These are phyloP conservation scores for Tolypeutes matacus DNA, from an alignment of 2,797 vertebrate genomes.

Conservation along the genomic window DNA sequence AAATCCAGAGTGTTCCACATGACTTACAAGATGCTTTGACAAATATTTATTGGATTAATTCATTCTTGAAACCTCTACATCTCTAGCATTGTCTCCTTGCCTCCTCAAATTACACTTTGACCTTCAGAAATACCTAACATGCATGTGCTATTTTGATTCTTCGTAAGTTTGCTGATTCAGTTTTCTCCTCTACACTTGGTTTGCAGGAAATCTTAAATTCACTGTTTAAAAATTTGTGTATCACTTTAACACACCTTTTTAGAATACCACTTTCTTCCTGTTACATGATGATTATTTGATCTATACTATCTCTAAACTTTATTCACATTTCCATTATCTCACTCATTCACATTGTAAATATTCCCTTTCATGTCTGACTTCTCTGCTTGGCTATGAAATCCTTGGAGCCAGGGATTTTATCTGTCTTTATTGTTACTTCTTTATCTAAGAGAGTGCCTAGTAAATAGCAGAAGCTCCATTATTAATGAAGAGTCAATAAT, in stretches of 20 bases:
- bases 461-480: neutral
- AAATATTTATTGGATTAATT: neutral
- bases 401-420: neutral
- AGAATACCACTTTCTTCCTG: neutral
- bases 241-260: neutral
- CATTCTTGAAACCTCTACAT: neutral
- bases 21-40: neutral
- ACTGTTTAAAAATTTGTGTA: neutral
- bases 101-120: neutral
- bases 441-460: neutral
- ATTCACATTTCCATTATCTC: neutral
- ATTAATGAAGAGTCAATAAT: neutral
- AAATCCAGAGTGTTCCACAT: neutral
- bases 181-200: neutral
- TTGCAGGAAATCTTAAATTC: neutral
- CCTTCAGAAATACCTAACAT: neutral
- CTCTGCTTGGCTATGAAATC: neutral
- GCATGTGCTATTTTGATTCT: neutral
- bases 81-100: neutral
- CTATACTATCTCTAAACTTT: neutral
- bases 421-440: neutral
- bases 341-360: neutral
- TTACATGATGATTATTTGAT: neutral
- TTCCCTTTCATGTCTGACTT: neutral
- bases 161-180: neutral